Base-by-base conservation (phyloP, 2,113 vertebrate species). In the Sylvietta virens region DNA sequence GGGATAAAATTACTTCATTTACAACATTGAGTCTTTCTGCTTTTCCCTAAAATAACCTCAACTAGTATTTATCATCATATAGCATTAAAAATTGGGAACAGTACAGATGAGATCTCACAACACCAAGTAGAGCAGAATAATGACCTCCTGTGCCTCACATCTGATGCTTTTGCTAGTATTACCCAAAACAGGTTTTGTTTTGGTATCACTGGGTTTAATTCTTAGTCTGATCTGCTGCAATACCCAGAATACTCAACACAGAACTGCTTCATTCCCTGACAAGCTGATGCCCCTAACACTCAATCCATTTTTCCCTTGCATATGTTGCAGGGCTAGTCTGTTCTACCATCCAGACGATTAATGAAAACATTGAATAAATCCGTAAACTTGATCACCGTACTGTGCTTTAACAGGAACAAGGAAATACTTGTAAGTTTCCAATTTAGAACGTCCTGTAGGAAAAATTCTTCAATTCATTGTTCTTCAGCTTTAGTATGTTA, bases 91-190 rank as follows among this genome's bases (percentile, higher is more conserved):
- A 88, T 0, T 28, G 5, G 15, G n/a, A 88, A 40, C 37, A 27
- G 44, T 76, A 53, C 26, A 89, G 84, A 93, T 23, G 60, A 94
- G 16, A 77, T 80, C 50, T 95, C 66, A 26, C 78, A 90, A 88
- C 21, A 89, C 53, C 78, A 95, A 96, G 76, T 93, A 92, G 96
- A 95, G 95, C 96, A 95, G 94, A 95, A 94, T 95, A 97, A 97
- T 96, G 58, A 86, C 94, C 95, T 96, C 92, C 88, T 94, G 96
- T 94, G 88, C 76, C 60, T 93, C 42, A 39, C 88, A 95, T 90
- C 76, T 90, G 88, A 95, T 90, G 80, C 76, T 92, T 95, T 90
- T 80, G 66, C 88, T 88, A 57, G 58, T 62, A 61, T 13, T 87
- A 90, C 62, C n/a, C 81, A 69, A 45, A 94, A 31, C 51, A 89